Conservation (phyloP, 2,113 vertebrate genomes). For the Lagenorhynchus albirostris region DNA sequence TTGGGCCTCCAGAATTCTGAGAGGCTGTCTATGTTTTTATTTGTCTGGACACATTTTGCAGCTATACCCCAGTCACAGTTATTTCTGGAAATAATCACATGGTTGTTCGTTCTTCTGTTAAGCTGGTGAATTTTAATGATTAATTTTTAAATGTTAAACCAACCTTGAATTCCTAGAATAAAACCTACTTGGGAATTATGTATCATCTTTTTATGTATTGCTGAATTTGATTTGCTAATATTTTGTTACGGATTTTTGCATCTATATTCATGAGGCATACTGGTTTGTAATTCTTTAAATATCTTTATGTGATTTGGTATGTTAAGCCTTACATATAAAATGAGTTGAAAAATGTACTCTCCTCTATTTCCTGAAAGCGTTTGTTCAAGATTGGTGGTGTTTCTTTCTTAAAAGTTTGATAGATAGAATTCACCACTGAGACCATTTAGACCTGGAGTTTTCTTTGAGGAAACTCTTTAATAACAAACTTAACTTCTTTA, state of each 20-base stretch:
- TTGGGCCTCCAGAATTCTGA: not conserved
- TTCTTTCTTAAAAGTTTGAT: not conserved
- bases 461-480: too few species aligned
- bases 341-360: not conserved
- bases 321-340: not conserved
- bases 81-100: not conserved
- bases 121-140: not conserved
- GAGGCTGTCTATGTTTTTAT: not conserved
- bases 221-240: too few species aligned
- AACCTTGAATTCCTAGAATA: not conserved
- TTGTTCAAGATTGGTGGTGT: not conserved
- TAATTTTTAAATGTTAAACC: not conserved
- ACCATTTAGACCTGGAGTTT: too few species aligned
- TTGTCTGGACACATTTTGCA: not conserved
- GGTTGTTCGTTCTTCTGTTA: not conserved
- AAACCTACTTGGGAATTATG: not conserved
- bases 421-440: too few species aligned
- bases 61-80: not conserved
- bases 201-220: too few species aligned
- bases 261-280: too few species aligned
- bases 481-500: too few species aligned
- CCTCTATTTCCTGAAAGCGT: not conserved
- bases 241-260: too few species aligned
- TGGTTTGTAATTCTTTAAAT: not conserved
- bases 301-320: not conserved